A percentile compares a stretch with the other conserved stretches of the same genome.
phyloP scores from a whole-genome alignment of 2,113 vertebrate genomes.

The Pollachius pollachius region DNA sequence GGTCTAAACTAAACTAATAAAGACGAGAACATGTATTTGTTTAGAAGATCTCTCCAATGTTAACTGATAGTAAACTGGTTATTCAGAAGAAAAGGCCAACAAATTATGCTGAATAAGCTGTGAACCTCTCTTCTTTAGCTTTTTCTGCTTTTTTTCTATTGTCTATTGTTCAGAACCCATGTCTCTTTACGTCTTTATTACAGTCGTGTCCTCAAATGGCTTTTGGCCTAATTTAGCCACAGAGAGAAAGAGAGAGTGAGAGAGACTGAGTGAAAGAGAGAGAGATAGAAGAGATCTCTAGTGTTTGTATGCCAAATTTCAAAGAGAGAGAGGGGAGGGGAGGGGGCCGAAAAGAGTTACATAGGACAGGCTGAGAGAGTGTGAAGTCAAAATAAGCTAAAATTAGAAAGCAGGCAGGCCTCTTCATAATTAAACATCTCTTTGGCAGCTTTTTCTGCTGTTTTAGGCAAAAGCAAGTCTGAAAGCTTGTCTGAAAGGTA shows the following conservation, averaged over 20 bases:
- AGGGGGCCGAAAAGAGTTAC: background rate
- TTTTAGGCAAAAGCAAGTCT: background rate
- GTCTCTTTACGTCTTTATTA: background rate
- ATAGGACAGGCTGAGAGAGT: no score
- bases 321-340: conserved; percentile 16
- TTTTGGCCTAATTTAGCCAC: conserved; percentile 73
- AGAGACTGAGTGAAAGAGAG: conserved; percentile 6
- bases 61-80: no score
- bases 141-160: background rate
- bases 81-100: no score
- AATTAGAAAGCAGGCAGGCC: background rate
- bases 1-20: no score
- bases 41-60: no score
- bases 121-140: no score
- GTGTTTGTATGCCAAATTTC: no score
- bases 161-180: background rate
- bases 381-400: background rate
- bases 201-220: conserved; percentile 67
- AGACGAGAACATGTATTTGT: no score
- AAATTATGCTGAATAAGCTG: no score
- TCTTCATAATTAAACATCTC: background rate
- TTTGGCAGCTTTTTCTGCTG: conserved; percentile 1
- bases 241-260: conserved; percentile 25
- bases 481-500: no score
- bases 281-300: background rate